Evolutionary conservation across 2,797 vertebrate species (phyloP).

Genomic region (Oceanodroma leucorhoa): DNA sequence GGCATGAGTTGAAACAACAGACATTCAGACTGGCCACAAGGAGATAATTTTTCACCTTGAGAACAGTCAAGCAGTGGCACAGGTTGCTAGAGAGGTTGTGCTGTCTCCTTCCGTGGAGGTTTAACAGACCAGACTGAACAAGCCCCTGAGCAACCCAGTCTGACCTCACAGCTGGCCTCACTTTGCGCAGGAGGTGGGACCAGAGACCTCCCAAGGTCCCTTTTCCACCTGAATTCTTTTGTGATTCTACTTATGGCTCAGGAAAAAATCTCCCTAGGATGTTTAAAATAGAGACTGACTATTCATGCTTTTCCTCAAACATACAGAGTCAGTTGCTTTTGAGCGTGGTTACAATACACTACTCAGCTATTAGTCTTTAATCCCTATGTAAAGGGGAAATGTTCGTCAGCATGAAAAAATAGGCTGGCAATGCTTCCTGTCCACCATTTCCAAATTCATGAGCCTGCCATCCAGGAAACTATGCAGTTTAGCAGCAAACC

Average conservation of each 20-base stretch:
- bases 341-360: neutral
- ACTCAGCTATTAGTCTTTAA: neutral
- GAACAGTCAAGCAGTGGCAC: neutral
- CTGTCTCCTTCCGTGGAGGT: neutral
- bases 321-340: neutral
- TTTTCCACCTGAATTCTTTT: neutral
- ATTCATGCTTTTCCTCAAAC: neutral
- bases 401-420: neutral
- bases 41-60: neutral
- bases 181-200: neutral
- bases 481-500: neutral
- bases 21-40: neutral
- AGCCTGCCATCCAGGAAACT: neutral
- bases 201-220: neutral
- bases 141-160: neutral
- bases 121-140: neutral
- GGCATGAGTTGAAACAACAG: neutral
- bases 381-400: neutral
- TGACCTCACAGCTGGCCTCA: neutral
- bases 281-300: neutral
- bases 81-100: neutral
- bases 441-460: neutral
- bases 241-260: neutral
- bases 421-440: neutral
- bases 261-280: neutral